Conservation (phyloP, 1,140 invertebrate genomes). For the Diachasmimorpha longicaudata region DNA sequence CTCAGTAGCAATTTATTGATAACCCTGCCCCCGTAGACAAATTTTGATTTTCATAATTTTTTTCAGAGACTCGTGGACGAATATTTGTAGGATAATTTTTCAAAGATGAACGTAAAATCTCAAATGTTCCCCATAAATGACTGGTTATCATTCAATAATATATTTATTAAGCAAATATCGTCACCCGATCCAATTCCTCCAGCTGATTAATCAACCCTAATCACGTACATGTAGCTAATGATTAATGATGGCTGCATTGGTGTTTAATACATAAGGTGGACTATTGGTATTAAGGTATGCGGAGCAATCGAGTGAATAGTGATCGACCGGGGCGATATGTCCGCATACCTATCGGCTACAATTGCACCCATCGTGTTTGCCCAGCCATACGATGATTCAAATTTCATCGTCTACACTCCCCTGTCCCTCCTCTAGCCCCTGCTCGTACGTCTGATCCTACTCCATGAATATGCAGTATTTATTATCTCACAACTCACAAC, state of each 20-base stretch:
- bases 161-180: too few species aligned
- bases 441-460: background rate
- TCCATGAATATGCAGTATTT: background rate
- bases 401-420: background rate
- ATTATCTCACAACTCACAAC: background rate
- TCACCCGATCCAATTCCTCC: background rate
- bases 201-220: background rate
- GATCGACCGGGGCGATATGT: background rate
- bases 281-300: background rate
- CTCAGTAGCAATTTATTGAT: background rate
- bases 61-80: too few species aligned
- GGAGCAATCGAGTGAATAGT: background rate
- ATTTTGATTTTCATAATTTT: too few species aligned
- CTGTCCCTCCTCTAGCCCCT: background rate
- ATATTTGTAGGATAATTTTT: too few species aligned
- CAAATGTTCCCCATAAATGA: too few species aligned
- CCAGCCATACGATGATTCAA: background rate
- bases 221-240: background rate
- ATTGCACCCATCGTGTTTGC: background rate
- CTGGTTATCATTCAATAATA: too few species aligned
- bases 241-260: background rate
- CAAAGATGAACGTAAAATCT: too few species aligned
- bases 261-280: background rate
- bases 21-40: too few species aligned
- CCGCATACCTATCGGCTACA: conserved; percentile 8